phyloP scores from a whole-genome alignment of 2,113 vertebrate species.

The Scalopus aquaticus region DNA sequence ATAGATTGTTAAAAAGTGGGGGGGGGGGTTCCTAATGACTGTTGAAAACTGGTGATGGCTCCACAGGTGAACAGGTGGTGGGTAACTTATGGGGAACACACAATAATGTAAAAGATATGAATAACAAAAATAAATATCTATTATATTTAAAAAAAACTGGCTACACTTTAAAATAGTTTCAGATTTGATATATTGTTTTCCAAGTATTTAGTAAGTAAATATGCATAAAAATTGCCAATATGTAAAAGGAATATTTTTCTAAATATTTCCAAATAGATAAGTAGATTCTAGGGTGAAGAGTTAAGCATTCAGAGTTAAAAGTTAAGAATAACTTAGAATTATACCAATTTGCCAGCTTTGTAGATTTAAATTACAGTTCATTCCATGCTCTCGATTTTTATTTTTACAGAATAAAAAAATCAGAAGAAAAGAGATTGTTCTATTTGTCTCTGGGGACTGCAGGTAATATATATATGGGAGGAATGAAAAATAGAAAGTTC shows the following conservation, averaged over 20 bases:
- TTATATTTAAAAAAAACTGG: too few species aligned
- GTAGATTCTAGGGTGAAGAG: background rate
- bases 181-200: conserved; percentile 3
- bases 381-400: conserved; percentile 31
- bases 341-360: conserved; percentile 16
- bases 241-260: conserved; percentile 1
- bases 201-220: background rate
- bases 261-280: conserved; percentile 47
- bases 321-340: conserved; percentile 59
- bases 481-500: conserved; percentile 61
- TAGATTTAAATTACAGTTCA: background rate
- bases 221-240: background rate
- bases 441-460: conserved; percentile 52
- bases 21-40: background rate
- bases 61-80: too few species aligned
- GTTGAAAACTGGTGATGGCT: background rate
- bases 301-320: conserved; percentile 19
- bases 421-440: background rate
- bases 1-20: background rate
- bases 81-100: too few species aligned
- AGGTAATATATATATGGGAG: conserved; percentile 55
- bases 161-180: background rate
- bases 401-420: background rate
- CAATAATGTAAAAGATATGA: too few species aligned
- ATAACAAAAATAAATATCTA: too few species aligned